A percentile compares a stretch with the other conserved stretches of the same genome.
Conservation (phyloP, 1,140 invertebrate species). For the Pentalonia nigronervosa region DNA sequence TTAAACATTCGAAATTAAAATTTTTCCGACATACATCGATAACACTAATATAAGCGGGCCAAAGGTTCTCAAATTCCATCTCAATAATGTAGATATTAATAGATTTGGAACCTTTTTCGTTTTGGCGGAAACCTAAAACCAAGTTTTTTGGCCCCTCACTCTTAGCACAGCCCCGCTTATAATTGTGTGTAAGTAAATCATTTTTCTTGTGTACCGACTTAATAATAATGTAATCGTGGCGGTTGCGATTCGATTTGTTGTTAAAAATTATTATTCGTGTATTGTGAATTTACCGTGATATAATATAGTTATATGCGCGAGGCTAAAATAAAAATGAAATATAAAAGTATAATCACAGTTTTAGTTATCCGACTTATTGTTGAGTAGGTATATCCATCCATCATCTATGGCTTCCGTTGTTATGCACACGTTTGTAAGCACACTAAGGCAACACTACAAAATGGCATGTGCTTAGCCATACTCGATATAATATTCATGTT, state of each 20-base stretch:
- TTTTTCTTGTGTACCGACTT: neutral
- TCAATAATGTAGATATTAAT: no score
- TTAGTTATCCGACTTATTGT: neutral
- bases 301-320: neutral
- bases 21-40: no score
- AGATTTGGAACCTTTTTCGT: no score
- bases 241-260: neutral
- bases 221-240: neutral
- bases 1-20: no score
- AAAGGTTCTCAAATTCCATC: no score
- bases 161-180: no score
- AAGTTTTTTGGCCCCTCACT: no score
- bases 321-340: neutral
- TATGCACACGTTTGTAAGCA: neutral
- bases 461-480: neutral
- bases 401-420: neutral
- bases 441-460: neutral
- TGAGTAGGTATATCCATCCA: neutral
- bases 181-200: neutral
- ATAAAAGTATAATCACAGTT: neutral
- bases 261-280: neutral
- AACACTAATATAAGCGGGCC: no score
- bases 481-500: neutral
- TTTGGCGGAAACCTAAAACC: no score
- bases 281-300: neutral